A percentile compares a stretch with the other conserved stretches of the same genome.
Evolutionary conservation across 1,140 invertebrate species (phyloP).

Genomic region (Zaprionus gabonicus): DNA sequence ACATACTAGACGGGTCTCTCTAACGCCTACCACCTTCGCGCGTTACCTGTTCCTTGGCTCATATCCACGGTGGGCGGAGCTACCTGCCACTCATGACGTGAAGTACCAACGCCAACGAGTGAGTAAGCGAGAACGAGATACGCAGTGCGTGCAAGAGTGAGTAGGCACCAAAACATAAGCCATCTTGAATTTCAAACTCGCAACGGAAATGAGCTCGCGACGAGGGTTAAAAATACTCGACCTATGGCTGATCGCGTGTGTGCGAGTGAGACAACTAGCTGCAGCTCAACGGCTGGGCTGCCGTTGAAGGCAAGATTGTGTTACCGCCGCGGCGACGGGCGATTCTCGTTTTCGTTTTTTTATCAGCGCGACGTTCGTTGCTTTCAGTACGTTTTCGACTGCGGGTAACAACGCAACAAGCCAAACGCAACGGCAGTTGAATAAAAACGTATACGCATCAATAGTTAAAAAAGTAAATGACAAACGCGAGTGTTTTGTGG

Average conservation of each 20-base stretch:
- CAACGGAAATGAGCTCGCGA: slow-evolving; percentile 61
- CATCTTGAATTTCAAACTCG: slow-evolving; percentile 72
- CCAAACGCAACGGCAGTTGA: slow-evolving; percentile 62
- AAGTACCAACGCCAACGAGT: slow-evolving; percentile 3
- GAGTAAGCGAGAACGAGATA: slow-evolving; percentile 1
- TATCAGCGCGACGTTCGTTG: slow-evolving; percentile 59
- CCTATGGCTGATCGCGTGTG: slow-evolving; percentile 16
- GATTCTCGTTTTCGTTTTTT: slow-evolving; percentile 57
- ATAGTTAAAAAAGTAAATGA: not conserved
- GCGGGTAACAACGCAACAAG: slow-evolving; percentile 66
- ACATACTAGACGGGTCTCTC: slow-evolving; percentile 11
- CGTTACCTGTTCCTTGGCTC: slow-evolving; percentile 46
- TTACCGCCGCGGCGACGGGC: slow-evolving; percentile 2
- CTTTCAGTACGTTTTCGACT: slow-evolving; percentile 73
- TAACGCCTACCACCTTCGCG: slow-evolving; percentile 21
- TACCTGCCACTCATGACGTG: slow-evolving; percentile 54
- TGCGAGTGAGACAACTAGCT: slow-evolving; percentile 50
- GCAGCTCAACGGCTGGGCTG: not conserved
- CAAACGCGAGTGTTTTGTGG: slow-evolving; percentile 15
- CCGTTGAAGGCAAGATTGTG: slow-evolving; percentile 14
- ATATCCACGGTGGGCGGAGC: slow-evolving; percentile 54
- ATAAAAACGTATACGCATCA: slow-evolving; percentile 13
- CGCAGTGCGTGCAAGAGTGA: slow-evolving; percentile 22
- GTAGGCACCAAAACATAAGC: slow-evolving; percentile 47
- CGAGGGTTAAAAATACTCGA: slow-evolving; percentile 56